These are phyloP conservation scores for Siniperca chuatsi DNA, from an alignment of 2,113 vertebrate genomes.

Conservation along the genomic window DNA sequence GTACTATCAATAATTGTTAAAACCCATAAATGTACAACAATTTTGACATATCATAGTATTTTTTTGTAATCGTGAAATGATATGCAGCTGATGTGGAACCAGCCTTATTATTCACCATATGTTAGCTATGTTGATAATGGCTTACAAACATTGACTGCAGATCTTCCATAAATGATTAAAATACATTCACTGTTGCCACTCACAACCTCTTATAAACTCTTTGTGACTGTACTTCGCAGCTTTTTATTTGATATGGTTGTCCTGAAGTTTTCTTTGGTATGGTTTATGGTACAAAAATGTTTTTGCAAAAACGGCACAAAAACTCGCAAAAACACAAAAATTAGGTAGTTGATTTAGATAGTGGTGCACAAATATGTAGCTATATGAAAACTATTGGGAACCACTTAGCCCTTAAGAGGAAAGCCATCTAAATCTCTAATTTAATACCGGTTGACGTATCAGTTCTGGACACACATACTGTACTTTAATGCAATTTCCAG, in stretches of 20 bases:
- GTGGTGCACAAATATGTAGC: background rate
- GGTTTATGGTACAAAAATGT: background rate
- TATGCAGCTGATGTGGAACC: background rate
- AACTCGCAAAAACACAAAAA: background rate
- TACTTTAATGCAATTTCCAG: background rate
- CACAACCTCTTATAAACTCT: background rate
- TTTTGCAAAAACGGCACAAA: background rate
- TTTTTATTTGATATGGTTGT: background rate
- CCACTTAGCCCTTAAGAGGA: background rate
- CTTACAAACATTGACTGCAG: background rate
- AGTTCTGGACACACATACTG: background rate
- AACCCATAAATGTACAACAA: background rate
- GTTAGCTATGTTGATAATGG: background rate
- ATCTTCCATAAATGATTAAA: background rate
- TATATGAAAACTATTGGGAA: background rate
- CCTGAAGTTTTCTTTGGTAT: background rate
- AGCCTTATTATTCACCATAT: background rate
- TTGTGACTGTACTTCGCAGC: background rate
- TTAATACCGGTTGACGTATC: background rate
- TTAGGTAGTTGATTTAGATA: background rate
- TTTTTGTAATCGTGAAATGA: too few relatives aligned
- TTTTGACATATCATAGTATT: background rate
- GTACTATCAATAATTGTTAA: background rate
- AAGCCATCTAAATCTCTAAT: background rate
- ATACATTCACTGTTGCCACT: background rate